Base-by-base conservation (phyloP, 2,113 vertebrate genomes). In the Elachura formosa region DNA sequence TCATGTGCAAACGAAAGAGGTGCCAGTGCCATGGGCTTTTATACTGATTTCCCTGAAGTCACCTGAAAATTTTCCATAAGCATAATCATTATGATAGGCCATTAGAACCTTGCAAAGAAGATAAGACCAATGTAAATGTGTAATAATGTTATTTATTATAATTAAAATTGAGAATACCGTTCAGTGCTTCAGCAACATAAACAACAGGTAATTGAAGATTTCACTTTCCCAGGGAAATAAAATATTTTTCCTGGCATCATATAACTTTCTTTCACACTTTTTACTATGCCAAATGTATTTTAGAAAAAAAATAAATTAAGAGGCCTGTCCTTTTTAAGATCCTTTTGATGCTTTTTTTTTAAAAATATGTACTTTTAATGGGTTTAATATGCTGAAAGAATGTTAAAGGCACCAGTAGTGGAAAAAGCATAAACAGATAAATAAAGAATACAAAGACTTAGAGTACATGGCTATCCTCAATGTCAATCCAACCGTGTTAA, bases 181-280 rank as follows among this genome's bases (percentile, higher is more conserved):
- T 84, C 75, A 88, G 46, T 69, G 34, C 58, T 90, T 93, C 73
- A 84, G 45, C 49, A 75, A 55, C 45, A 25, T 31, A 79, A 87
- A 58, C 73, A 93, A 87, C 49, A 94, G 45, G 43, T 90, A 90
- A 92, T 90, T 49, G 75, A 94, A 97, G 94, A 95, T 92, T 95
- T 95, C 58, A 9, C 45, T 96, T 94, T 96, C 78, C 54, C 58
- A 93, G 61, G 82, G 84, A 92, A 95, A 83, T 84, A 82, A 92
- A 95, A 84, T 94, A 90, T 93, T 97, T 96, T 95, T 97, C 41
- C 90, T 96, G 94, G 87, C 66, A 45, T 64, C 25, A 22, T n/a
- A 91, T 92, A 79, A 73, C 87, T 83, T 95, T 95, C 66, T 94
- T 94, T 88, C 90, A 94, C 72, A 90, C 48, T 79, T 95, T 97